phyloP scores from a whole-genome alignment of 2,113 vertebrate genomes.

The Tragelaphus strepsiceros region DNA sequence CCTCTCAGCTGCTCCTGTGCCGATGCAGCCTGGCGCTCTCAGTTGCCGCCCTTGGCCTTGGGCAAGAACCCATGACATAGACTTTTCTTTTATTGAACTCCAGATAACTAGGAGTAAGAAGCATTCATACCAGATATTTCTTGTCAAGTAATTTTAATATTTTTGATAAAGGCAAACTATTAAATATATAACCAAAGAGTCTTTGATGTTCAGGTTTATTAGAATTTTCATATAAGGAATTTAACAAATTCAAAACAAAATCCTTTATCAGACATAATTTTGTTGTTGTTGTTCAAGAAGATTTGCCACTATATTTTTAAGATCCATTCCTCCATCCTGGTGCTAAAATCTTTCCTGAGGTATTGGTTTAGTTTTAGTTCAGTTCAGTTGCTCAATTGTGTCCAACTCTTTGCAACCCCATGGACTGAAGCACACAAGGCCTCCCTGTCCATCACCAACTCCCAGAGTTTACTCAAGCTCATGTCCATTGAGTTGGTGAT shows the following conservation, averaged over 20 bases:
- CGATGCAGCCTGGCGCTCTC: too few species aligned
- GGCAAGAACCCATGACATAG: neutral
- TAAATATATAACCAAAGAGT: neutral
- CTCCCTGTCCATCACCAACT: too few species aligned
- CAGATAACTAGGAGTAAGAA: neutral
- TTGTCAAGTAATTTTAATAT: conserved; percentile 21
- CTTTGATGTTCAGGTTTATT: neutral
- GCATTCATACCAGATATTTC: neutral
- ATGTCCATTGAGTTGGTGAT: too few species aligned
- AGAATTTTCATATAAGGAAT: neutral
- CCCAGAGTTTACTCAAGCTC: too few species aligned
- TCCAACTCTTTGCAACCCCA: neutral
- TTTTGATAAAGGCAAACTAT: neutral
- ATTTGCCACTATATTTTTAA: neutral
- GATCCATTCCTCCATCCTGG: neutral
- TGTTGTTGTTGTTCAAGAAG: neutral
- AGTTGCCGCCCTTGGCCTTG: too few species aligned
- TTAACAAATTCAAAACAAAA: conserved; percentile 16
- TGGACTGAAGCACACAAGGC: neutral
- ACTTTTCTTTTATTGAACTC: neutral
- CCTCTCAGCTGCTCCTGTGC: too few species aligned
- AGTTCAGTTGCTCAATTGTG: neutral
- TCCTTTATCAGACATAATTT: neutral
- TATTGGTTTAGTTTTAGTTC: neutral
- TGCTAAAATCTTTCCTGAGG: neutral